These are phyloP conservation scores for Donacobius atricapilla DNA, from an alignment of 2,113 vertebrate genomes.

Conservation along the genomic window DNA sequence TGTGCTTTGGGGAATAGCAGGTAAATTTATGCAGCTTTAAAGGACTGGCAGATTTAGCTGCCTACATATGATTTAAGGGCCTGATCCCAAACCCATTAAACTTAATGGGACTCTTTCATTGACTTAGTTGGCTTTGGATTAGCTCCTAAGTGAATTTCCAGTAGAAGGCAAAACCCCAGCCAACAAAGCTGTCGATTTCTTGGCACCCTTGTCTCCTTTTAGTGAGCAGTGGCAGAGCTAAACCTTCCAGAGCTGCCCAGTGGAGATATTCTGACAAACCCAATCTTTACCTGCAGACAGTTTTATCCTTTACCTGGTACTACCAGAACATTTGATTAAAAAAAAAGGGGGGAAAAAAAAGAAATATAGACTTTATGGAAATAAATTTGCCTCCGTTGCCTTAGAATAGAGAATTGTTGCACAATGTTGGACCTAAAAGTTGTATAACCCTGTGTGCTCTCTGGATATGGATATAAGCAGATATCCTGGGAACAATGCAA, in stretches of 20 bases:
- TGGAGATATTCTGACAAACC: neutral
- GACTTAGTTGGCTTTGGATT: constrained; percentile 63
- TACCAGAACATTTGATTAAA: neutral
- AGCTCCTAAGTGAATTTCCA: constrained; percentile 64
- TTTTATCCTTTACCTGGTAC: neutral
- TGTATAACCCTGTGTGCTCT: neutral
- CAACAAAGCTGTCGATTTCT: constrained; percentile 54
- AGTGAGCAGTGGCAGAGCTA: neutral
- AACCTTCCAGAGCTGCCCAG: neutral
- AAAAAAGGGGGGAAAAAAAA: neutral
- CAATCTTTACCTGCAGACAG: neutral
- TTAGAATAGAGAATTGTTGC: neutral
- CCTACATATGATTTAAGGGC: constrained; percentile 58
- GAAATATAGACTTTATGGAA: neutral
- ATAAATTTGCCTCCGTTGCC: neutral
- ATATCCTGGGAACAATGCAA: neutral
- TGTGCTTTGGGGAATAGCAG: constrained; percentile 55
- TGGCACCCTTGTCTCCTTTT: neutral
- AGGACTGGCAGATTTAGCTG: constrained; percentile 62
- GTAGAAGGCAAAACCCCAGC: constrained; percentile 55
- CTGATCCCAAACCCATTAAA: constrained; percentile 58
- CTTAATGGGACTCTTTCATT: constrained; percentile 61
- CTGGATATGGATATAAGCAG: neutral
- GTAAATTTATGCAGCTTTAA: constrained; percentile 65
- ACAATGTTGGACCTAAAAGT: neutral